Conservation (phyloP, 2,888 invertebrate genomes). For the Trilocha varians region DNA sequence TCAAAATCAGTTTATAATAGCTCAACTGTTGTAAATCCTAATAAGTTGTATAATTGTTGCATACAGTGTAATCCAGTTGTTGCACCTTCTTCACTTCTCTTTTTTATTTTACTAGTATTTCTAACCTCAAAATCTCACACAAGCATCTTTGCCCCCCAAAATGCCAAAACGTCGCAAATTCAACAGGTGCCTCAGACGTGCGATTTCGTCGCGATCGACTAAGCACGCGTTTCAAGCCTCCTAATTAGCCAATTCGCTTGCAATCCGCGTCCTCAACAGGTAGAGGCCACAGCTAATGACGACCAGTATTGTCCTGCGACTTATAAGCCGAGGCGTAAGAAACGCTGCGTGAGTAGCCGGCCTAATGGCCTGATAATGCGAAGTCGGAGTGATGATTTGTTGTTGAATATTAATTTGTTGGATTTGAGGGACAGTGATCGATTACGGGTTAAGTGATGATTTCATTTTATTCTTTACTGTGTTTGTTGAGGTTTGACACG, state of each 20-base stretch:
- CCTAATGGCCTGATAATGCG: constrained; percentile 40
- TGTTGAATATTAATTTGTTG: constrained; percentile 36
- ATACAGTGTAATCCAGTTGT: too few relatives aligned
- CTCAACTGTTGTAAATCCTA: too few relatives aligned
- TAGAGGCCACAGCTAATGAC: constrained; percentile 60
- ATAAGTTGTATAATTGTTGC: too few relatives aligned
- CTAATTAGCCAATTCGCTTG: constrained; percentile 62
- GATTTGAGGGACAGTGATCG: background rate
- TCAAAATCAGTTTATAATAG: too few relatives aligned
- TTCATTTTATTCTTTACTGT: background rate
- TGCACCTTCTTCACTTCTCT: too few relatives aligned
- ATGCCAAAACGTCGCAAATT: too few relatives aligned
- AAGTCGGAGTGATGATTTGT: constrained; percentile 41
- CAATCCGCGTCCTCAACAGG: constrained; percentile 32
- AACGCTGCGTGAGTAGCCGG: constrained; percentile 41
- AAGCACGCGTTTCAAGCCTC: constrained; percentile 4
- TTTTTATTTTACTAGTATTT: too few relatives aligned
- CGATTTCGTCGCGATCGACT: background rate
- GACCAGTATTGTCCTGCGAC: constrained; percentile 45
- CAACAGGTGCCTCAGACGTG: background rate
- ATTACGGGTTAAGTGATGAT: background rate
- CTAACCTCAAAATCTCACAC: too few relatives aligned
- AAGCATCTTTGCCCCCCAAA: too few relatives aligned
- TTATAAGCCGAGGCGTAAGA: constrained; percentile 44
- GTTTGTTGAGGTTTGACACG: background rate